Base-by-base conservation (phyloP, 2,888 invertebrate genomes). In the Netelia virgata region DNA sequence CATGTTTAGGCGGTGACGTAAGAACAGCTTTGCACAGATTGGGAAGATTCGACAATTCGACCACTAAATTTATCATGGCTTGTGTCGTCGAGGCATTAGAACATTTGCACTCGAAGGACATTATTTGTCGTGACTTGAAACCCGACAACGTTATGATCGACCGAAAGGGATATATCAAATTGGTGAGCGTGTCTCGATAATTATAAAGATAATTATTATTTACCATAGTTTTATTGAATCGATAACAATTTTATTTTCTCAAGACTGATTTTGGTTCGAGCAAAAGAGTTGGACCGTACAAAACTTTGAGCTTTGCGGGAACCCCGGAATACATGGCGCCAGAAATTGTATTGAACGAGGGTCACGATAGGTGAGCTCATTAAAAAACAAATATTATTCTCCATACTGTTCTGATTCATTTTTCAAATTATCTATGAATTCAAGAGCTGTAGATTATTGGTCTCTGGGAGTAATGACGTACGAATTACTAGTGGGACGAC, bases 291-390 rank as follows among this genome's bases (percentile, higher is more conserved):
- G 95, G 96, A 0, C 93, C 95, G 5, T 96, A 97, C 85, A 98
- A 98, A 94, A 98, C 98, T 0, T 98, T 97, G 95, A 98, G 98
- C 0, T 98, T 99, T 94, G 98, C 98, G 74, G 98, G 98, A 11
- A 98, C 98, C 0, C 98, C 98, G 0, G 98, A 98, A 92, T 97
- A 97, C 91, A 96, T 97, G 36, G 97, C 97, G 0, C 97, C 97
- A 0, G 97, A 99, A 94, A 97, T 99, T 64, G 97, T 84, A 55
- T 94, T 98, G 36, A 97, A 98, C 94, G 96, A 96, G 90, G 96
- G 96, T 0, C 96, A 97, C 90, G 96, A 96, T 90, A 96, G 97
- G 91, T 92, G 73, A 68, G 73, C 41, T 57, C 14, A 10, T 53
- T 66, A 59, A 50, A 20, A 57, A 20, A 23, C n/a, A 75, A 57